phyloP scores from a whole-genome alignment of 2,797 vertebrate genomes.

The Meriones psammophilus region DNA sequence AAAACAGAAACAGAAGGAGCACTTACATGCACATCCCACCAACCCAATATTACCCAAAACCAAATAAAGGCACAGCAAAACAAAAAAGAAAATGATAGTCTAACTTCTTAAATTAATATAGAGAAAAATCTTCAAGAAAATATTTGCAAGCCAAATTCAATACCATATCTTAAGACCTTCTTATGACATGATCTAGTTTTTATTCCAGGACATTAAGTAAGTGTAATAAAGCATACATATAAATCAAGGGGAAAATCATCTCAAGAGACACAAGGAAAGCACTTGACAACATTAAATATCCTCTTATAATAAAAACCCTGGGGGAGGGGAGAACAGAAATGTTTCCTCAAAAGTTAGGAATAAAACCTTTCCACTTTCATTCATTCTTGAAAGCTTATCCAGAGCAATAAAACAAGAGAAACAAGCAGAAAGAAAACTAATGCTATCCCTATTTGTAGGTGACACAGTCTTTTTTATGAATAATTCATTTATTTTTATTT shows the following conservation, averaged over 20 bases:
- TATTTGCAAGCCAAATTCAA: neutral
- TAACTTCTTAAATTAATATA: neutral
- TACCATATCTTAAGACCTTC: neutral
- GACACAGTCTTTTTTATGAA: neutral
- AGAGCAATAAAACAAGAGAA: neutral
- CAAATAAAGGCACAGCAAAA: neutral
- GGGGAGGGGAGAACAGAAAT: neutral
- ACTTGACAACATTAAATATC: neutral
- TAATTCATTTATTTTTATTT: too few relatives aligned
- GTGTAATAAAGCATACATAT: neutral
- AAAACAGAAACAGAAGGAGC: neutral
- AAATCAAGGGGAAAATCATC: neutral
- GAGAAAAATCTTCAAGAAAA: neutral
- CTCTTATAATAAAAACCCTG: neutral
- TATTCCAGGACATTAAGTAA: neutral
- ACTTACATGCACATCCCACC: neutral
- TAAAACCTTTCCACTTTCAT: neutral
- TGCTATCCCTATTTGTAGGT: neutral
- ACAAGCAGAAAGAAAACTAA: neutral
- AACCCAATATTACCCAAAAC: neutral
- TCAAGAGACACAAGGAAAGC: neutral
- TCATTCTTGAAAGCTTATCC: neutral
- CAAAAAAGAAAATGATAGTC: neutral
- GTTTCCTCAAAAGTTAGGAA: neutral
- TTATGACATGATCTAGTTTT: neutral